Evolutionary conservation across 2,113 vertebrate species (phyloP).

Genomic region (Neotoma lepida): DNA sequence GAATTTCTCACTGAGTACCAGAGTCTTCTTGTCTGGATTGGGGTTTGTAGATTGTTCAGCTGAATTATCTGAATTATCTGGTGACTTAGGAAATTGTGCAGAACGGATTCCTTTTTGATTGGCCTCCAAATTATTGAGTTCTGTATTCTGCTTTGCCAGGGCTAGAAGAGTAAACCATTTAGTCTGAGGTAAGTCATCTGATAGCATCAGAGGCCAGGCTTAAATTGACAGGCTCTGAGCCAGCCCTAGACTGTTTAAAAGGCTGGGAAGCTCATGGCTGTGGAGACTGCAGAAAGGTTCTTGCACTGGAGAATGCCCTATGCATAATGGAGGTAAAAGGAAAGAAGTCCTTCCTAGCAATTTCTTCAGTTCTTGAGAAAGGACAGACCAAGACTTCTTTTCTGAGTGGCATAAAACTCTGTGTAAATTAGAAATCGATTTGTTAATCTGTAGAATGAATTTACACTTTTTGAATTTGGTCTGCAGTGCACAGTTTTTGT

Average conservation of each 20-base stretch:
- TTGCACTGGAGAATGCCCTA: not conserved
- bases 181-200: conserved; percentile 23
- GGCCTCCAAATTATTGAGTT: not conserved
- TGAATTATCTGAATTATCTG: conserved; percentile 3
- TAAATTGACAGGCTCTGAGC: not conserved
- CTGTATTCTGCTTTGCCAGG: conserved; percentile 4
- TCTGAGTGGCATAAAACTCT: not conserved
- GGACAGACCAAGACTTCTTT: not conserved
- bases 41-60: not conserved
- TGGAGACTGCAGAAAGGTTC: not conserved
- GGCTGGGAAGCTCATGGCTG: not conserved
- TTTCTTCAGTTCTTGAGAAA: conserved; percentile 43
- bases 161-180: not conserved
- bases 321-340: not conserved
- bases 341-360: not conserved
- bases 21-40: conserved; percentile 15
- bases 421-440: not conserved
- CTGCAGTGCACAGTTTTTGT: not conserved
- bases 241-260: not conserved
- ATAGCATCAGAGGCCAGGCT: not conserved
- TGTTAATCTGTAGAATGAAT: not conserved
- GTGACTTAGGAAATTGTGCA: not conserved
- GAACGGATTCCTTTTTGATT: not conserved
- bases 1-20: not conserved
- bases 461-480: conserved; percentile 21